Conservation (phyloP, 2,888 invertebrate genomes). For the Dryobota labecula region DNA sequence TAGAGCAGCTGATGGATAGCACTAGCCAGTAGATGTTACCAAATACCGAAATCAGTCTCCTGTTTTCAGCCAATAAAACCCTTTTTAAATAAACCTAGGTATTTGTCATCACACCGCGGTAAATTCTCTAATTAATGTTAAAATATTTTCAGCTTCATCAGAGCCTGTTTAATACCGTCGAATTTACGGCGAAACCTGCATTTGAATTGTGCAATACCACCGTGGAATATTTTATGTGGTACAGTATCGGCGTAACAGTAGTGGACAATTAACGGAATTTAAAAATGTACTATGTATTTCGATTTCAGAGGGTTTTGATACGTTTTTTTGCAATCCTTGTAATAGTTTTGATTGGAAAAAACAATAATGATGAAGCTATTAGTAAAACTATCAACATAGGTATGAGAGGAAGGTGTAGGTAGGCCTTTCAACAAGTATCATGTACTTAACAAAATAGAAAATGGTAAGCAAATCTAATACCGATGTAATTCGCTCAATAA, state of each 20-base stretch:
- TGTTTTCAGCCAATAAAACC: neutral
- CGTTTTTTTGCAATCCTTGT: too few relatives aligned
- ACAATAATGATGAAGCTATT: neutral
- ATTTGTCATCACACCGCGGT: neutral
- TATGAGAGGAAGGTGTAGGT: too few relatives aligned
- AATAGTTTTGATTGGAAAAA: neutral
- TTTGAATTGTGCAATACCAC: slow-evolving; percentile 12
- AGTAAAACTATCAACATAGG: too few relatives aligned
- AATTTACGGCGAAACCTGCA: slow-evolving; percentile 9
- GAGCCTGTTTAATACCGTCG: slow-evolving; percentile 16
- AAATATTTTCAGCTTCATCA: slow-evolving; percentile 16
- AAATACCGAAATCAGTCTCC: neutral
- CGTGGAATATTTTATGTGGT: slow-evolving; percentile 15
- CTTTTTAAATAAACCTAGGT: neutral
- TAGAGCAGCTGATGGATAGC: neutral
- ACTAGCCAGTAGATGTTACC: neutral
- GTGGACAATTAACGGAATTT: neutral
- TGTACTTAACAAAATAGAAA: too few relatives aligned
- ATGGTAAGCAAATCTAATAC: too few relatives aligned
- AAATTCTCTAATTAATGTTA: slow-evolving; percentile 8
- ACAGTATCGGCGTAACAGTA: neutral
- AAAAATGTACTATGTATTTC: neutral
- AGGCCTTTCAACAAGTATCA: too few relatives aligned
- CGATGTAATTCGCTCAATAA: slow-evolving; percentile 22
- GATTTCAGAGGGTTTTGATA: neutral